These are phyloP conservation scores for Ictalurus furcatus DNA, from an alignment of 2,113 vertebrate species.

Conservation along the genomic window DNA sequence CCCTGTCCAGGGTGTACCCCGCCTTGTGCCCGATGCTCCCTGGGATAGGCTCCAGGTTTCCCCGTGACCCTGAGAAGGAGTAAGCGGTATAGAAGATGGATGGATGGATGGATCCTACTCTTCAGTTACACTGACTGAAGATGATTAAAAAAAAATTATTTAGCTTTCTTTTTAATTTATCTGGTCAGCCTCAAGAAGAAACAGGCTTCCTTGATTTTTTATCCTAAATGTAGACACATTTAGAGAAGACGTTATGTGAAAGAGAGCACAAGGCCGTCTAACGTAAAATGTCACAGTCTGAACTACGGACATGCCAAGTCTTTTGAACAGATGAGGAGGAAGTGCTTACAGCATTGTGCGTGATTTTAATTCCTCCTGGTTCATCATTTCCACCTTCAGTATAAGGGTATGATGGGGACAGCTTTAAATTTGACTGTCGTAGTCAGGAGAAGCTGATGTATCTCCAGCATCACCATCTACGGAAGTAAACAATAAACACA, in stretches of 20 bases:
- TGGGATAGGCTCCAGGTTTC: too few relatives aligned
- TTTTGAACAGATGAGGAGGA: not conserved
- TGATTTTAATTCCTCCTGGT: constrained; percentile 97
- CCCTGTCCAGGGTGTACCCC: too few relatives aligned
- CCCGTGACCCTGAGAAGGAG: too few relatives aligned
- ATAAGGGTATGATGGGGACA: constrained; percentile 91
- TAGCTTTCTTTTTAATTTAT: not conserved
- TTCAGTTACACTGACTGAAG: not conserved
- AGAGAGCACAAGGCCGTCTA: not conserved
- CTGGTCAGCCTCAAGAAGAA: not conserved
- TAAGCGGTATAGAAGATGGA: too few relatives aligned
- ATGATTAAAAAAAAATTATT: not conserved
- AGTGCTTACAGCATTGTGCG: constrained; percentile 89
- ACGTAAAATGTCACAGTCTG: not conserved
- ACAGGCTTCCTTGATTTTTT: not conserved
- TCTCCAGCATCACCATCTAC: constrained; percentile 95
- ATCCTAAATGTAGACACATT: not conserved
- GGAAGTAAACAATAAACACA: constrained; percentile 47
- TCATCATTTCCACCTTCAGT: constrained; percentile 98
- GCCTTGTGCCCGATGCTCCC: too few relatives aligned
- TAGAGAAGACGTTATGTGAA: not conserved
- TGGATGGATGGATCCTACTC: not conserved
- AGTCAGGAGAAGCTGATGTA: constrained; percentile 93
- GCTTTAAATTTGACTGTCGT: constrained; percentile 92
- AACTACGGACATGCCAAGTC: not conserved